Evolutionary conservation across 2,888 invertebrate genomes (phyloP).

Genomic region (Orthosia cruda): DNA sequence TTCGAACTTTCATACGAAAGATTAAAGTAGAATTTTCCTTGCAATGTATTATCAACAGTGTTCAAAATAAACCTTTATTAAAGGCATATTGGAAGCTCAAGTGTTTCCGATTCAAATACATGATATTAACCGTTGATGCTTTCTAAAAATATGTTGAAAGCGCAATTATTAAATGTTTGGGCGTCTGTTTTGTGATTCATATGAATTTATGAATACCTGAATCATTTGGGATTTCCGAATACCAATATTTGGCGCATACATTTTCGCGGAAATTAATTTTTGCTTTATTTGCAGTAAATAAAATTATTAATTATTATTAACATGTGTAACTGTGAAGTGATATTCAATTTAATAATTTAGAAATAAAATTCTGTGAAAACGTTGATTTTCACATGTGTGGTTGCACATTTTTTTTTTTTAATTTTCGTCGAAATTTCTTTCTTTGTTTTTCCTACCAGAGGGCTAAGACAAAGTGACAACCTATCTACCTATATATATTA

Average conservation of each 20-base stretch:
- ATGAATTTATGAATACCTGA: constrained; percentile 13
- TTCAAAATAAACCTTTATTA: constrained; percentile 40
- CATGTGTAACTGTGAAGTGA: neutral
- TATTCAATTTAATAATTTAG: neutral
- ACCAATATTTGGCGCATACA: neutral
- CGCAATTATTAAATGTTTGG: constrained; percentile 61
- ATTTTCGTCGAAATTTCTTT: accelerated
- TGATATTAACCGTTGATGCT: constrained; percentile 60
- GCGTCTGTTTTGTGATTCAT: constrained; percentile 62
- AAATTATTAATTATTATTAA: neutral
- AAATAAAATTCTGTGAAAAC: too few species aligned
- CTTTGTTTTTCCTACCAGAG: too few species aligned
- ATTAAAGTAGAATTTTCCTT: constrained; percentile 25
- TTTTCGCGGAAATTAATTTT: neutral
- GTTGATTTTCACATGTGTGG: too few species aligned
- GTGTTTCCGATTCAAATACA: constrained; percentile 63
- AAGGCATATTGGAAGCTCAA: constrained; percentile 55
- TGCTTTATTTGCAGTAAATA: neutral
- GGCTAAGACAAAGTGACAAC: too few species aligned
- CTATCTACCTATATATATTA: too few species aligned
- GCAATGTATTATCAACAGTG: constrained; percentile 8
- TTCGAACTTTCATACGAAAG: neutral
- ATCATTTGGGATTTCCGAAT: constrained; percentile 8
- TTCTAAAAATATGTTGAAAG: constrained; percentile 65
- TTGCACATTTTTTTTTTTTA: too few species aligned